These are phyloP conservation scores for Julus scandinavius DNA, from an alignment of 2,888 invertebrate species.

Conservation along the genomic window DNA sequence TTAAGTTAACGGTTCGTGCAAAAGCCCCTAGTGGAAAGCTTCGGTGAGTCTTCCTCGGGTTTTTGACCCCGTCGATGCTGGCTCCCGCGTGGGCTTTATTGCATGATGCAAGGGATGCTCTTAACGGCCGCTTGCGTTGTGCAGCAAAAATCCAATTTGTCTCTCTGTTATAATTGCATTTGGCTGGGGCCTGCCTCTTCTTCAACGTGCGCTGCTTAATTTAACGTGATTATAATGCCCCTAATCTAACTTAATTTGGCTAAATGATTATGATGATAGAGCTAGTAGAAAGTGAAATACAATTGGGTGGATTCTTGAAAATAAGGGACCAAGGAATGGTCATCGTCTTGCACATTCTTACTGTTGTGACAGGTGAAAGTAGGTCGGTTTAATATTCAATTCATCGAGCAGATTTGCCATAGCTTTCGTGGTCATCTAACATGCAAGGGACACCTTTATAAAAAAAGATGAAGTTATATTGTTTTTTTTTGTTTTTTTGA, in stretches of 20 bases:
- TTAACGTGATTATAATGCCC: constrained; percentile 4
- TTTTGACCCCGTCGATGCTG: neutral
- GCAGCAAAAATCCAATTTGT: constrained; percentile 16
- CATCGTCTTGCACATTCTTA: too few relatives aligned
- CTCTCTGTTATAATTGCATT: neutral
- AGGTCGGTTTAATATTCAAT: too few relatives aligned
- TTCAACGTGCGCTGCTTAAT: neutral
- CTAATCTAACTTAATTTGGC: neutral
- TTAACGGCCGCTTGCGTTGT: neutral
- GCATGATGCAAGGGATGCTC: too few relatives aligned
- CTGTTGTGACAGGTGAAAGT: too few relatives aligned
- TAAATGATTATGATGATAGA: neutral
- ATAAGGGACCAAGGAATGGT: too few relatives aligned
- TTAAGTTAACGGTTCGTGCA: neutral
- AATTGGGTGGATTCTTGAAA: neutral
- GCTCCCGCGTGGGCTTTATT: neutral
- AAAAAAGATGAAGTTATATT: too few relatives aligned
- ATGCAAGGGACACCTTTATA: too few relatives aligned
- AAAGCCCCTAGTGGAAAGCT: neutral
- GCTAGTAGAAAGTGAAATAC: neutral
- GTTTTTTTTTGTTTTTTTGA: too few relatives aligned
- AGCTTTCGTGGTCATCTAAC: too few relatives aligned
- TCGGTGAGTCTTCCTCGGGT: neutral
- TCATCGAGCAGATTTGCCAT: too few relatives aligned
- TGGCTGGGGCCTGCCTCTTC: neutral